Conservation (phyloP, 2,888 invertebrate species). For the Agonopterix alstromeriana region DNA sequence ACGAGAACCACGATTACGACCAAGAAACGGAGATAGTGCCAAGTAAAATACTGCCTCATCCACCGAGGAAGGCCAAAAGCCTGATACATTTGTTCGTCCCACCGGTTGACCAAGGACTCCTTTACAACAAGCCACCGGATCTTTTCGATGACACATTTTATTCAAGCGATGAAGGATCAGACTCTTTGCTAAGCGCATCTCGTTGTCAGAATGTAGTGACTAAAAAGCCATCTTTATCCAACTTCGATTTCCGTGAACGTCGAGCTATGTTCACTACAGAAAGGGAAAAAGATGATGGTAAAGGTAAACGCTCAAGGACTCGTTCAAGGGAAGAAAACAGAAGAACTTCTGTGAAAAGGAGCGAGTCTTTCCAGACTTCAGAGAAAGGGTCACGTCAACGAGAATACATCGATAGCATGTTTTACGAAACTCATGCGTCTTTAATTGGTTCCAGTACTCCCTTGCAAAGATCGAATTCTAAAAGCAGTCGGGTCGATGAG, state of each 20-base stretch:
- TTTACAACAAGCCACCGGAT: slow-evolving; percentile 72
- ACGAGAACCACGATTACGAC: slow-evolving; percentile 66
- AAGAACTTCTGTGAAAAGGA: slow-evolving; percentile 57
- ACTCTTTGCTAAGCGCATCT: slow-evolving; percentile 82
- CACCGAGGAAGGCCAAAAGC: slow-evolving; percentile 85
- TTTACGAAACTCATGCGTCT: slow-evolving; percentile 69
- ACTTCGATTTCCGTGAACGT: slow-evolving; percentile 69
- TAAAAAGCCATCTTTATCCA: slow-evolving; percentile 49
- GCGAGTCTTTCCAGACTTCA: slow-evolving; percentile 67
- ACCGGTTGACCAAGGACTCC: slow-evolving; percentile 75
- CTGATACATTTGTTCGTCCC: slow-evolving; percentile 82
- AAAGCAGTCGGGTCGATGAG: slow-evolving; percentile 64
- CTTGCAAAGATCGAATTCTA: slow-evolving; percentile 45
- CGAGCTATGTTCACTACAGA: slow-evolving; percentile 77
- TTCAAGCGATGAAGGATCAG: slow-evolving; percentile 82
- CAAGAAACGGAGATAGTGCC: slow-evolving; percentile 85
- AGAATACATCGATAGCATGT: slow-evolving; percentile 78
- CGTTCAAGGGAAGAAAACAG: slow-evolving; percentile 55
- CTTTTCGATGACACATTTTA: slow-evolving; percentile 76
- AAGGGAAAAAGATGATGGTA: slow-evolving; percentile 52
- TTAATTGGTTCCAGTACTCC: slow-evolving; percentile 25
- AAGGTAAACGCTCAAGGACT: slow-evolving; percentile 47
- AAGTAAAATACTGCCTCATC: slow-evolving; percentile 86
- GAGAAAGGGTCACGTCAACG: slow-evolving; percentile 63
- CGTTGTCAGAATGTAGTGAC: slow-evolving; percentile 55